Percentiles rank a stretch among this genome's conserved stretches.
Evolutionary conservation across 1,140 invertebrate species (phyloP).

Genomic region (Bursaphelenchus mucronatus): DNA sequence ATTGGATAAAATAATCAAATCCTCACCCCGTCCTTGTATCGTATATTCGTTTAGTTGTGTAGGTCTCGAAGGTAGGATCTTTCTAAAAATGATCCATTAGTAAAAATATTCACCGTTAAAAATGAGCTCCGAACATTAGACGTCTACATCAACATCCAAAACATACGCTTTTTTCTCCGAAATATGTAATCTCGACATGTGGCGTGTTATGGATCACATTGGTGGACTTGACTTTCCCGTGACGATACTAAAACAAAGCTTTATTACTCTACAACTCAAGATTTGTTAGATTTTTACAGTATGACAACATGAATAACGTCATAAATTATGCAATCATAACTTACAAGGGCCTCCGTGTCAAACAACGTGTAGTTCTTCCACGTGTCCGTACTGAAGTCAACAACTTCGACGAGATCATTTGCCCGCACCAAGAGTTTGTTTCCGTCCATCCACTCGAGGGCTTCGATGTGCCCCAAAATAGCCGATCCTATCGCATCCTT

Average conservation of each 20-base stretch:
- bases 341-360: slow-evolving; percentile 31
- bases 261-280: neutral
- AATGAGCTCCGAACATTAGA: no score
- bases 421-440: slow-evolving; percentile 33
- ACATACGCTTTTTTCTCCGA: slow-evolving; percentile 27
- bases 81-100: slow-evolving; percentile 5
- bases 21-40: slow-evolving; percentile 32
- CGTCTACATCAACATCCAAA: neutral
- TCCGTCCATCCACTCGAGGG: slow-evolving; percentile 43
- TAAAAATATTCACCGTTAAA: neutral
- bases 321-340: slow-evolving; percentile 14
- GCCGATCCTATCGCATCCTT: slow-evolving; percentile 29
- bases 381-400: slow-evolving; percentile 29
- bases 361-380: slow-evolving; percentile 19
- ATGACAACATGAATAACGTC: slow-evolving; percentile 9
- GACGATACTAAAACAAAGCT: slow-evolving; percentile 34
- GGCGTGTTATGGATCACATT: slow-evolving; percentile 26
- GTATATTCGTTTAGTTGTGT: slow-evolving; percentile 43
- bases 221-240: slow-evolving; percentile 37
- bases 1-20: neutral
- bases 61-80: slow-evolving; percentile 12
- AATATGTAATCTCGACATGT: slow-evolving; percentile 36
- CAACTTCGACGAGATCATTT: slow-evolving; percentile 33
- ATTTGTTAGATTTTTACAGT: neutral
- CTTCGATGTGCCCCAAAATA: slow-evolving; percentile 37